phyloP scores from a whole-genome alignment of 2,888 invertebrate species.

The Lissocephala sabroskyi region DNA sequence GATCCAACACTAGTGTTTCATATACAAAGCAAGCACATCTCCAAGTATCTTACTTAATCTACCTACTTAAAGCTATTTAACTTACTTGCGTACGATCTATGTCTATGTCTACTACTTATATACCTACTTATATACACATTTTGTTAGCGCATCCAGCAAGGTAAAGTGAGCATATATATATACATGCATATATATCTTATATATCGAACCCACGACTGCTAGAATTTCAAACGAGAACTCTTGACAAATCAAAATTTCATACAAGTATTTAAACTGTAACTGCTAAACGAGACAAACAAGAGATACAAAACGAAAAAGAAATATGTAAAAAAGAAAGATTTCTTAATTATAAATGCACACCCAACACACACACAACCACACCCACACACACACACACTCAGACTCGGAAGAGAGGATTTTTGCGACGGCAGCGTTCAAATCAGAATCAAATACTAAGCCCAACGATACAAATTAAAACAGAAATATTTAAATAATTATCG shows the following conservation, averaged over 20 bases:
- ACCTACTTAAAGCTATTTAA: conserved; percentile 27
- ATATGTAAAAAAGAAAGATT: conserved; percentile 17
- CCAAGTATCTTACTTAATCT: conserved; percentile 26
- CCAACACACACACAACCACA: conserved; percentile 6
- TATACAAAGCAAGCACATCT: conserved; percentile 28
- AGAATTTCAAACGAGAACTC: conserved; percentile 65
- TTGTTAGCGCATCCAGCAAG: conserved; percentile 52
- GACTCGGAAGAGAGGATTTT: neutral
- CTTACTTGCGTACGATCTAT: conserved; percentile 37
- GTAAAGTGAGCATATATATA: conserved; percentile 49
- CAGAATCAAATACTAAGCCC: conserved; percentile 69
- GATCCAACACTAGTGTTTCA: conserved; percentile 52
- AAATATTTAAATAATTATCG: conserved; percentile 39
- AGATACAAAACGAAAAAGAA: conserved; percentile 26
- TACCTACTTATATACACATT: conserved; percentile 43
- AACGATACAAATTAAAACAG: conserved; percentile 49
- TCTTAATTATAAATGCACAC: conserved; percentile 12
- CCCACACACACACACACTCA: conserved; percentile 1
- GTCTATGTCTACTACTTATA: conserved; percentile 47
- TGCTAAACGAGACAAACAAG: too few relatives aligned
- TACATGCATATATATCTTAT: conserved; percentile 17
- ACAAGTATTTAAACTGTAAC: conserved; percentile 61
- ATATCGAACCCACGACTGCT: conserved; percentile 54
- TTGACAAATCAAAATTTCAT: conserved; percentile 66
- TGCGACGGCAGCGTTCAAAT: conserved; percentile 36